phyloP scores from a whole-genome alignment of 2,797 vertebrate genomes.

The Myotis pilosus region DNA sequence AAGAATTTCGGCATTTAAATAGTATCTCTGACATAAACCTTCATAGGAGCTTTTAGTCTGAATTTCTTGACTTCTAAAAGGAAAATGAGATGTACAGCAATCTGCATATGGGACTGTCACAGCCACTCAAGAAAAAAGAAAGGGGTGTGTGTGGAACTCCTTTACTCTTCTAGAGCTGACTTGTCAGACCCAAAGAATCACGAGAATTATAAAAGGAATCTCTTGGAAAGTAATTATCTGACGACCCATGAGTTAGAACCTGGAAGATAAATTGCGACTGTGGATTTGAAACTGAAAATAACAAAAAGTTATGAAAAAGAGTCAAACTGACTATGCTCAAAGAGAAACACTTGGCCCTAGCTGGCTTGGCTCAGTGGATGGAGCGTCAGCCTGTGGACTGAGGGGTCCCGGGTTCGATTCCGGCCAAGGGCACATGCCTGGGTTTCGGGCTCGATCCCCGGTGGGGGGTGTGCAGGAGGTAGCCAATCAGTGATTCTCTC shows the following conservation, averaged over 20 bases:
- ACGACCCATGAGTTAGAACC: neutral
- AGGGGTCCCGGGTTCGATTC: too few relatives aligned
- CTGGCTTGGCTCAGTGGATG: too few relatives aligned
- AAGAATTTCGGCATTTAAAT: slow-evolving; percentile 37
- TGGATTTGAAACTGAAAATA: neutral
- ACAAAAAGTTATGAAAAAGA: neutral
- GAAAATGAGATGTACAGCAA: neutral
- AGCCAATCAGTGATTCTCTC: too few relatives aligned
- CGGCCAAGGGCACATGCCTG: too few relatives aligned
- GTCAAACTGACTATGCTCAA: neutral
- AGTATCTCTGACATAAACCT: neutral
- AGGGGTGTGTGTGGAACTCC: neutral
- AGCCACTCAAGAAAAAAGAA: neutral
- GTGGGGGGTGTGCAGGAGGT: too few relatives aligned
- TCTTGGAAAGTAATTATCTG: slow-evolving; percentile 20
- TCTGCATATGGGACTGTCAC: neutral
- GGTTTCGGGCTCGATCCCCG: too few relatives aligned
- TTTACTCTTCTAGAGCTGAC: neutral
- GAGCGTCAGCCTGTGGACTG: too few relatives aligned
- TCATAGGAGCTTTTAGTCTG: neutral
- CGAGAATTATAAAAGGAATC: neutral
- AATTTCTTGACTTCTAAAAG: slow-evolving; percentile 44
- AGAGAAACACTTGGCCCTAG: neutral
- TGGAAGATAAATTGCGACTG: neutral
- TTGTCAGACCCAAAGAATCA: neutral